Conservation (phyloP, 2,113 vertebrate genomes). For the Ceuthmochares aereus region DNA sequence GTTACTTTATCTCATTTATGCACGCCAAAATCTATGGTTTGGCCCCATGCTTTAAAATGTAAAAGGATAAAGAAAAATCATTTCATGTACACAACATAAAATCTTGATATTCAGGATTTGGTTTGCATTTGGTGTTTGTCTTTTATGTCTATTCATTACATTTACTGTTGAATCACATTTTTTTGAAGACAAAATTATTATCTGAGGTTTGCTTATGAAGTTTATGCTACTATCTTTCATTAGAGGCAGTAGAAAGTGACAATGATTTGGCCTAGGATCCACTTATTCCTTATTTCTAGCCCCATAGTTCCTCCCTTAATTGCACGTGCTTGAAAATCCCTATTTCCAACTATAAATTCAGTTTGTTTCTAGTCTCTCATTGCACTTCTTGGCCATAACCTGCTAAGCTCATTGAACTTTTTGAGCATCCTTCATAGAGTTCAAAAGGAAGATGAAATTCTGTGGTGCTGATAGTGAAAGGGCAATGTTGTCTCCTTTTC, state of each 20-base stretch:
- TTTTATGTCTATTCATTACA: not conserved
- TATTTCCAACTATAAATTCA: not conserved
- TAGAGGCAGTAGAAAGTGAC: not conserved
- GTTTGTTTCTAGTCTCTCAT: not conserved
- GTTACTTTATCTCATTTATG: not conserved
- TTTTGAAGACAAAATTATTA: not conserved
- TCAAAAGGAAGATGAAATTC: not conserved
- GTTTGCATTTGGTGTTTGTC: not conserved
- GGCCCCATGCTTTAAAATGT: not conserved
- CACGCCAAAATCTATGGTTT: not conserved
- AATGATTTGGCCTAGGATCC: not conserved
- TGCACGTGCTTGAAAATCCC: not conserved
- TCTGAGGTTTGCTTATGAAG: not conserved
- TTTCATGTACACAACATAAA: not conserved
- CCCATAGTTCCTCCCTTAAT: not conserved
- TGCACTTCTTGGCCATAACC: not conserved
- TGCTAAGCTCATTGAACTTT: not conserved
- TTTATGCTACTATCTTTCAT: not conserved
- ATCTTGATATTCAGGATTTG: not conserved
- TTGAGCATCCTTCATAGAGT: not conserved
- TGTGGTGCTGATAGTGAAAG: not conserved
- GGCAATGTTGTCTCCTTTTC: not conserved
- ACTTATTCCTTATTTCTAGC: not conserved
- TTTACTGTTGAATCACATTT: not conserved
- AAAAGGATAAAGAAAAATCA: not conserved